Evolutionary conservation across 2,888 invertebrate species (phyloP).

Genomic region (Tetragonisca angustula): DNA sequence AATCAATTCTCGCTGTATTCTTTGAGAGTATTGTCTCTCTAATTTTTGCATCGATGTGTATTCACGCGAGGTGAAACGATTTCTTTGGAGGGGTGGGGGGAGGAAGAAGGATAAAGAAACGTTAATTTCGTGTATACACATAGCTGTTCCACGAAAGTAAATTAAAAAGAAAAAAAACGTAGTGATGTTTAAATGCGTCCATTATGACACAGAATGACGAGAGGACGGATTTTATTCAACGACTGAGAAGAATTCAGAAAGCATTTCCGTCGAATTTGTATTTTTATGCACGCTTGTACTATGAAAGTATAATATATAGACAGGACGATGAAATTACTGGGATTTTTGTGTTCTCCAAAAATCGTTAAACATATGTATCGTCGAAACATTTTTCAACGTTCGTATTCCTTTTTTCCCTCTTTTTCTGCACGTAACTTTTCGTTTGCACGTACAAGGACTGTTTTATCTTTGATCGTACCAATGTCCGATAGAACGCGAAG

Average conservation of each 20-base stretch:
- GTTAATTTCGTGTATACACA: slow-evolving; percentile 10
- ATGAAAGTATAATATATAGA: slow-evolving; percentile 34
- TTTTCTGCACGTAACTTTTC: neutral
- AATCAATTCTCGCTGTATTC: neutral
- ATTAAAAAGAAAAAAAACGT: slow-evolving; percentile 17
- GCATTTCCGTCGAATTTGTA: slow-evolving; percentile 30
- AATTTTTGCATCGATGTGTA: slow-evolving; percentile 14
- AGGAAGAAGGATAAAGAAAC: neutral
- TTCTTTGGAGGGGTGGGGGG: neutral
- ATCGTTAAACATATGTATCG: slow-evolving; percentile 1
- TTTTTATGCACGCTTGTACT: slow-evolving; percentile 2
- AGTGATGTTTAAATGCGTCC: neutral
- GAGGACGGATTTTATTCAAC: slow-evolving; percentile 26
- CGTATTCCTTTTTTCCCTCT: neutral
- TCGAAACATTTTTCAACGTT: neutral
- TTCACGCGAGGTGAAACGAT: slow-evolving; percentile 9
- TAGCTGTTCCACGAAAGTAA: neutral
- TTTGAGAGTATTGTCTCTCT: neutral
- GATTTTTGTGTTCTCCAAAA: neutral
- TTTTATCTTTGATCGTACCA: slow-evolving; percentile 31
- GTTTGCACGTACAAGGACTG: neutral
- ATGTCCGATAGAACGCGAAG: slow-evolving; percentile 16
- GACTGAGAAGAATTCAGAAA: slow-evolving; percentile 35
- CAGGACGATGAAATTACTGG: neutral
- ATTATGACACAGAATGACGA: neutral